Evolutionary conservation across 2,113 vertebrate species (phyloP).

Genomic region (Nesoenas mayeri): DNA sequence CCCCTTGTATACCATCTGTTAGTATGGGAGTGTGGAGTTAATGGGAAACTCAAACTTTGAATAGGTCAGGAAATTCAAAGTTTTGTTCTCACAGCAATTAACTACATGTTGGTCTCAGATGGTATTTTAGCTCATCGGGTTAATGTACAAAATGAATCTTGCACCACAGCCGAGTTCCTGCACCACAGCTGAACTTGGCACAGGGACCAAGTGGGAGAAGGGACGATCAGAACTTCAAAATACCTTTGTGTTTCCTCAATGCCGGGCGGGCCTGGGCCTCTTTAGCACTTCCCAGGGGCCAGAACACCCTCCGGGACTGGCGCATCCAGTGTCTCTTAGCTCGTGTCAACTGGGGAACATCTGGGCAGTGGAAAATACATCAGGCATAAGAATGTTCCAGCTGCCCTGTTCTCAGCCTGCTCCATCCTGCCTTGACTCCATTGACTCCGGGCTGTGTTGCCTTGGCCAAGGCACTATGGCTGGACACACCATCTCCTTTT

Average conservation of each 20-base stretch:
- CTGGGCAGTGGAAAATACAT: conserved; percentile 45
- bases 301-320: conserved; percentile 53
- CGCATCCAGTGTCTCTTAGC: not conserved
- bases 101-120: conserved; percentile 57
- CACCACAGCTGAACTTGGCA: conserved; percentile 18
- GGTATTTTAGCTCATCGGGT: not conserved
- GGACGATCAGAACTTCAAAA: conserved; percentile 14
- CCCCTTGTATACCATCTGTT: conserved; percentile 33
- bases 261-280: conserved; percentile 32
- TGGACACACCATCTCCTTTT: not conserved
- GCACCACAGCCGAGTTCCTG: conserved; percentile 16
- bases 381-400: conserved; percentile 30
- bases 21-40: not conserved
- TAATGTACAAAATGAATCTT: not conserved
- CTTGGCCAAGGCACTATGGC: accelerated
- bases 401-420: not conserved
- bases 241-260: conserved; percentile 52
- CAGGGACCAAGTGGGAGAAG: not conserved
- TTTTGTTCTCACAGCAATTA: conserved; percentile 52
- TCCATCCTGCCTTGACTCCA: not conserved
- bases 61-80: conserved; percentile 48
- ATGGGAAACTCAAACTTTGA: conserved; percentile 43
- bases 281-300: conserved; percentile 57
- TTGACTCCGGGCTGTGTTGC: not conserved
- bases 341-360: conserved; percentile 46